Evolutionary conservation across 1,140 invertebrate genomes (phyloP), one percentile per base, ranked within the genome.

Genomic region (Drosophila orena): DNA sequence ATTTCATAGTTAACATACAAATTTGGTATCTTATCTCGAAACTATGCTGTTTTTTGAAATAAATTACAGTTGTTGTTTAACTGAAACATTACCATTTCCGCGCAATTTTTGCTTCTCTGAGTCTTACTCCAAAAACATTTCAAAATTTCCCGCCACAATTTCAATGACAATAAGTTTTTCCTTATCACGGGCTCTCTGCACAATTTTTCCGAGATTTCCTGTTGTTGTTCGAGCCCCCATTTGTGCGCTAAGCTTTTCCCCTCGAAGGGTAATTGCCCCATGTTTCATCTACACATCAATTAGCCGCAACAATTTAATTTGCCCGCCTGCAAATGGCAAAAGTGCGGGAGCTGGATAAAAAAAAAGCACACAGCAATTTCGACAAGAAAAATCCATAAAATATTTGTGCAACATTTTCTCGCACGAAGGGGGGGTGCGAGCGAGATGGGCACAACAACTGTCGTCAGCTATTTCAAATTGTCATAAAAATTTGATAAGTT

Each of bases 351-450:
- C 15, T 11, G 46, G n/a, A 17, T 40, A n/a, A 10, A 40, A 43
- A 47, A 44, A 54, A 30, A 8, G 30, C 30, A 30, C 35, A 62
- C 15, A 74, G 50, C 15, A 56, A 42, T 74, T 62, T 74, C 38
- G 37, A 85, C 81, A 86, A 81, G 73, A 78, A 81, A 85, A 88
- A 88, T 88, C 81, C 78, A 85, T 85, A 85, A 88, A 86, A 78
- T 68, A 71, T 78, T 71, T 81, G 54, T 70, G 38, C 80, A 83
- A 83, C 81, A 84, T 43, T 68, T 50, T 76, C 66, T 46, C 4
- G 34, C 38, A 17, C 47, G n/a, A n/a, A n/a, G n/a, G n/a, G n/a
- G n/a, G n/a, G n/a, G 73, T 56, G 64, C 34, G 38, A 49, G 53
- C n/a, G 46, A 44, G 62, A 27, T 38, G 22, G 30, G 49, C 44